Evolutionary conservation across 2,888 invertebrate species (phyloP), one percentile per base, ranked within the genome.

Genomic region (Craniophora ligustri): DNA sequence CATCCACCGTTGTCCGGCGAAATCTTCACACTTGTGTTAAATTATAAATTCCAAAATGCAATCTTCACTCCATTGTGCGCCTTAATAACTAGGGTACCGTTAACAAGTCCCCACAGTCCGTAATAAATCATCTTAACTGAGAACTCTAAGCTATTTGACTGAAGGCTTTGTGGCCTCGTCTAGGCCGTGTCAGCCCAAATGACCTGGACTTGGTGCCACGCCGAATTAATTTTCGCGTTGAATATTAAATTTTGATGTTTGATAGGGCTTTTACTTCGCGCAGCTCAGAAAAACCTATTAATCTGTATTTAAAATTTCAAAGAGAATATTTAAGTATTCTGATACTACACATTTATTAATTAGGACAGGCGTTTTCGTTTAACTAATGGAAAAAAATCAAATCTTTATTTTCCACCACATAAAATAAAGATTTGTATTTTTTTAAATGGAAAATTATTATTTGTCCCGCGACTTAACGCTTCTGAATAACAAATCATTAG

Each of bases 51-150:
- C 10, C 14, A 41, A 38, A 34, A 34, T 40, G 42, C 49, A 46
- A 54, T 54, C 28, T 50, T 28, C 21, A 26, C 23, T 35, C 10
- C 39, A 54, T 47, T 54, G 46, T 47, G 42, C 4, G 28, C 30
- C 13, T 32, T 51, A 64, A 62, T 60, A 60, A 46, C 42, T 36
- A 8, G 36, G 28, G 16, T 32, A 34, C 28, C 23, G 50, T 42
- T 40, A 49, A 59, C 64, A 46, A 51, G 51, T 36, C 42, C 50
- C 15, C 10, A 28, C 23, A 42, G 51, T 30, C 40, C 14, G 42
- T 59, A 57, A 62, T 65, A 62, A 65, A 71, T 65, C 50, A 68
- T 65, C 26, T 57, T 46, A 45, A 44, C 54, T 34, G 46, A 50
- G 30, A 39, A 47, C 60, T 30, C 49, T 54, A 32, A 60, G 54